Evolutionary conservation across 30 jellyfish, hydroid and myxozoan genomes (phyloP).

Genomic region (Chironex yamaguchii): DNA sequence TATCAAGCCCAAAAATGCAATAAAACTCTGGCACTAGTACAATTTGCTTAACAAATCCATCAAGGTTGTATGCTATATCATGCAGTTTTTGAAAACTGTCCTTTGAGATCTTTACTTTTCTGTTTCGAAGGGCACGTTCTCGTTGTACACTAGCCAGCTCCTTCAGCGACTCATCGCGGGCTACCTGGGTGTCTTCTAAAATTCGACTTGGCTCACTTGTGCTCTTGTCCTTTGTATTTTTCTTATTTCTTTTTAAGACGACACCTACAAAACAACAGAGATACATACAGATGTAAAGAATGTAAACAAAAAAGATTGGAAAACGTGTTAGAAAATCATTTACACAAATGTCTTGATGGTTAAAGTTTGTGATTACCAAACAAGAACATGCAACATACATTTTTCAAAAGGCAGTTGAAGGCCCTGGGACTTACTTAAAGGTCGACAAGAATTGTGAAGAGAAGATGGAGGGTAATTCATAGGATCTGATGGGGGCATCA

Average conservation of each 20-base stretch:
- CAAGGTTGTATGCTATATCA: conserved; percentile 75
- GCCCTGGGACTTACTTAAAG: too few relatives aligned
- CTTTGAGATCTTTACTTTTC: conserved; percentile 36
- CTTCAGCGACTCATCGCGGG: background rate
- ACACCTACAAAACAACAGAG: background rate
- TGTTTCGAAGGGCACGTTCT: conserved; percentile 22
- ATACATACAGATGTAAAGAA: too few relatives aligned
- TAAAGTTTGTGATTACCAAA: too few relatives aligned
- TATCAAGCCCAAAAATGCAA: conserved; percentile 68
- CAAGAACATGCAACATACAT: too few relatives aligned
- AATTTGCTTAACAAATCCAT: conserved; percentile 60
- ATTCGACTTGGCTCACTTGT: background rate
- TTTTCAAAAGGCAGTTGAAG: too few relatives aligned
- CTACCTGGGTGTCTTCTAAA: background rate
- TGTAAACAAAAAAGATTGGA: too few relatives aligned
- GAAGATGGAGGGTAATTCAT: too few relatives aligned
- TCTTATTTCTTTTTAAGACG: background rate
- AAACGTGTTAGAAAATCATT: too few relatives aligned
- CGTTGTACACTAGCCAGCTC: background rate
- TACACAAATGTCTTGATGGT: too few relatives aligned
- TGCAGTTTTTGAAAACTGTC: conserved; percentile 82
- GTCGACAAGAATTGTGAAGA: too few relatives aligned
- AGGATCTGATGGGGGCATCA: too few relatives aligned
- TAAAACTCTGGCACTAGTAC: conserved; percentile 71
- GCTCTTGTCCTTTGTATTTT: background rate